Base-by-base conservation (phyloP, 1,140 invertebrate genomes). In the Holotrichia oblita region DNA sequence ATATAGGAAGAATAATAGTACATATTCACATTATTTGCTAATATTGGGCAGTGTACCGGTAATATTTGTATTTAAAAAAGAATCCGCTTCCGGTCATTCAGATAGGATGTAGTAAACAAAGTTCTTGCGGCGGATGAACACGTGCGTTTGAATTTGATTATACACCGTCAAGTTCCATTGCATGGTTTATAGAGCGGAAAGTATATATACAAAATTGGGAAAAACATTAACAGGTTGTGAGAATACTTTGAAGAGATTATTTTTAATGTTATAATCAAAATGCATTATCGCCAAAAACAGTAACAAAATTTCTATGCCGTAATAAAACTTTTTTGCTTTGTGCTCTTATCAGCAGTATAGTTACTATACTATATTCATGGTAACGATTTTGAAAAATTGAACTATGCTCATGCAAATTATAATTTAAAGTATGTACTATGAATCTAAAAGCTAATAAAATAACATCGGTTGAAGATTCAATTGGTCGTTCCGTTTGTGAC, bases 81-180 rank as follows among this genome's bases (percentile, higher is more conserved):
- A 69, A 22, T 69, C 61, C 20, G 61, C 61, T 69, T 69, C 61
- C 61, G 61, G 61, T 69, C 61, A 69, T 69, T 69, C 17, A 27
- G 24, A 14, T 69, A 17, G 61, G 61, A 69, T 27, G 61, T 27
- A 69, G 61, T 69, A 17, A 34, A 27, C 22, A 34, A 34, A 34
- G 20, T 69, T 69, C 61, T 34, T 27, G 61, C 61, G 61, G 22
- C 61, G 4, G 22, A 69, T 20, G 27, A 69, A 27, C 48, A 55
- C 48, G 48, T 55, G 48, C 48, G 48, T 55, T 55, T 55, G 17
- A 55, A 55, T 55, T 17, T 55, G 14, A 55, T 55, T 55, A 55
- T 55, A 14, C n/a, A 55, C 48, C 48, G 48, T 20, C 14, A 55
- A 17, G 12, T 17, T 55, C 27, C 14, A 55, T n/a, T 55, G 48